These are phyloP conservation scores for Zeuzera pyrina DNA, from an alignment of 2,888 invertebrate species.

Conservation along the genomic window DNA sequence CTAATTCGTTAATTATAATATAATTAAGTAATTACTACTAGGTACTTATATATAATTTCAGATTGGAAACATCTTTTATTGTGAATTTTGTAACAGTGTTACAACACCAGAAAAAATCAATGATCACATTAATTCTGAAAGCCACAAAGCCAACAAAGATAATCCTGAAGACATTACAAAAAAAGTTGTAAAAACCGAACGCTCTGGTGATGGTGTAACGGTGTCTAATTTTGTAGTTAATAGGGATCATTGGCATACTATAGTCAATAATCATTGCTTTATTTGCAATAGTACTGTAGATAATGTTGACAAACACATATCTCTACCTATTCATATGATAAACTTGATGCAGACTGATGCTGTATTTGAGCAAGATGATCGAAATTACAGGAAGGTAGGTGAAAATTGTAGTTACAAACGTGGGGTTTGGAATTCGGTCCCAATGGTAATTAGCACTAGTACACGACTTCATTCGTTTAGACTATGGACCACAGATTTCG, in stretches of 20 bases:
- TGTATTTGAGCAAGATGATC: conserved; percentile 15
- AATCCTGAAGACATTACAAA: conserved; percentile 14
- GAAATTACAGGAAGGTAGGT: conserved; percentile 32
- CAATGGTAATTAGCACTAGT: too few species aligned
- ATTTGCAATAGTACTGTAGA: conserved; percentile 25
- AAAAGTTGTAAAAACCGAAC: conserved; percentile 16
- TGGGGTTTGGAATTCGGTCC: too few species aligned
- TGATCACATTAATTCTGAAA: conserved; percentile 25
- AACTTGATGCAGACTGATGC: conserved; percentile 26
- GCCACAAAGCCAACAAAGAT: conserved; percentile 26
- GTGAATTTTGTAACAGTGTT: conserved; percentile 35
- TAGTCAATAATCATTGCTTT: conserved; percentile 26
- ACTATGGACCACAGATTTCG: too few species aligned
- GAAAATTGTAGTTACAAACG: too few species aligned
- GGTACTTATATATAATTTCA: conserved; percentile 25
- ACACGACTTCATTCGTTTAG: too few species aligned
- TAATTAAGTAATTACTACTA: not conserved
- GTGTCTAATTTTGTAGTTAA: conserved; percentile 25
- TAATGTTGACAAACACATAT: conserved; percentile 22
- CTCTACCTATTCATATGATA: conserved; percentile 25
- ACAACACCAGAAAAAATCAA: conserved; percentile 12
- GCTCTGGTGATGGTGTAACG: conserved; percentile 20
- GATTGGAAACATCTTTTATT: conserved; percentile 33
- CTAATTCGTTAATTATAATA: not conserved
- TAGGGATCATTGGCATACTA: conserved; percentile 34